Evolutionary conservation across 1,140 invertebrate species (phyloP), one percentile per base, ranked within the genome.

Genomic region (Caenorhabditis latens): DNA sequence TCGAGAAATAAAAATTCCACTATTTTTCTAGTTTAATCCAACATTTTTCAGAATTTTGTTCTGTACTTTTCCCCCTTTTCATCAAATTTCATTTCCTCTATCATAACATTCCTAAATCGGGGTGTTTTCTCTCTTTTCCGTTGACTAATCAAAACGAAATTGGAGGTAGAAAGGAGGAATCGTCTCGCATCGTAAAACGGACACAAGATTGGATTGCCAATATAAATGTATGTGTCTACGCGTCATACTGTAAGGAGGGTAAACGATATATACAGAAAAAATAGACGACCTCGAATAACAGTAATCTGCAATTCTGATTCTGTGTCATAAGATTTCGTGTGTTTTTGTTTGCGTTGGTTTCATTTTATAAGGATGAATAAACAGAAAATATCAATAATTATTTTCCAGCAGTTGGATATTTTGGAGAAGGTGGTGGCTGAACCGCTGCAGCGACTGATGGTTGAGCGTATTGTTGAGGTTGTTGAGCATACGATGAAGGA

Each of bases 161-260:
- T 50, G 46, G 71, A 79, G 46, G 46, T 50, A 79, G 46, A 79
- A 79, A 24, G 71, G 71, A 79, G 46, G 46, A 79, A 79, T 79
- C 71, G 71, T 79, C 71, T 79, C 46, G 71, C 71, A 79, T 79
- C 71, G 71, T 79, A 79, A 79, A 79, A 79, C 71, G 71, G 71
- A 79, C 46, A 79, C 71, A 79, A 79, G 46, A 79, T 79, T 21
- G 46, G 71, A 79, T 79, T 79, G 71, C 71, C 71, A 53, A 79
- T 79, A 79, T 79, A 79, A 79, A 79, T 79, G 7, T n/a, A 24
- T 50, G 71, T 50, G 19, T 65, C 61, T 43, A 71, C 42, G 42
- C 46, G 65, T 43, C 40, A 79, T 79, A 79, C 71, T 79, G 71
- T 79, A 79, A 79, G 9, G 11, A 21, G 42, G 57, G 57, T 4